A percentile compares a stretch with the other conserved stretches of the same genome.
Evolutionary conservation across 1,140 invertebrate genomes (phyloP).

Genomic region (Pseudomyrmex sp.): DNA sequence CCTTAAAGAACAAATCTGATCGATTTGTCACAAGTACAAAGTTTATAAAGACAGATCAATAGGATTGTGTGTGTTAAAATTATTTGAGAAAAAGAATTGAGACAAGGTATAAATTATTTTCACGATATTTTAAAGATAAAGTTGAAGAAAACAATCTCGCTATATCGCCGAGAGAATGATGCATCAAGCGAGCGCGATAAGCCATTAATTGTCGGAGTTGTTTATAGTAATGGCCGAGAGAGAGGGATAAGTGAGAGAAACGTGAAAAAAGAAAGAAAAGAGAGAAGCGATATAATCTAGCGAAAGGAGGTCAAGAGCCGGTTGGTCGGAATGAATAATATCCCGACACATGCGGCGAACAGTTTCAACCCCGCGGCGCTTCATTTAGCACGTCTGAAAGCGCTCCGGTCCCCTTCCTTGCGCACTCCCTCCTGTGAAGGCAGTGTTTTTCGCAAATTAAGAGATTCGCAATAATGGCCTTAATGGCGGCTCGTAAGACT

Average conservation of each 20-base stretch:
- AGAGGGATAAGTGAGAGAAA: slow-evolving; percentile 17
- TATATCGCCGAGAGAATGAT: slow-evolving; percentile 10
- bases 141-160: slow-evolving; percentile 15
- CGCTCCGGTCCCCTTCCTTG: slow-evolving; percentile 7
- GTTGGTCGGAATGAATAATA: slow-evolving; percentile 70
- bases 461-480: slow-evolving; percentile 84
- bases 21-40: background rate
- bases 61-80: background rate
- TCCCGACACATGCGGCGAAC: slow-evolving; percentile 68
- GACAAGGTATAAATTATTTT: background rate
- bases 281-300: slow-evolving; percentile 23
- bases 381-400: slow-evolving; percentile 60
- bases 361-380: slow-evolving; percentile 58
- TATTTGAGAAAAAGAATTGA: background rate
- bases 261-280: background rate
- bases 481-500: slow-evolving; percentile 78
- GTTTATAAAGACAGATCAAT: background rate
- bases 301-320: slow-evolving; percentile 50
- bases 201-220: slow-evolving; percentile 51
- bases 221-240: slow-evolving; percentile 49
- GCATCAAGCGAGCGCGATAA: slow-evolving; percentile 1
- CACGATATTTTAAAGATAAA: background rate
- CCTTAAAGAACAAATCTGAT: background rate
- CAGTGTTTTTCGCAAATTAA: slow-evolving; percentile 83
- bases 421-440: slow-evolving; percentile 57